Conservation (phyloP, 2,797 vertebrate genomes). For the Acrocephalus scirpaceus region DNA sequence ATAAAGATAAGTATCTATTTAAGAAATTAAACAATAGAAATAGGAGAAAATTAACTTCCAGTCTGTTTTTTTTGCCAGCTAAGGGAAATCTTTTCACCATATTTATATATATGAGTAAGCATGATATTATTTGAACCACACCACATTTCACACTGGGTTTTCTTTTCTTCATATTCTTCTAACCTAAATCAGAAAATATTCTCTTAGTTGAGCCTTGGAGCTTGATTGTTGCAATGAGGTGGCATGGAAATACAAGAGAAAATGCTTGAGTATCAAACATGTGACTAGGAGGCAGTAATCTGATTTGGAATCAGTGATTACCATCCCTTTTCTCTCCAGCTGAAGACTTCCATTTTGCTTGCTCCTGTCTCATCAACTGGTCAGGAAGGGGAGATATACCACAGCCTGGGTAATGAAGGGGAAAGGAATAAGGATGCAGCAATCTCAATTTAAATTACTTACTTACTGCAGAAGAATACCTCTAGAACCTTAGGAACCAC, state of each 20-base stretch:
- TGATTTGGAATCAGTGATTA: not conserved
- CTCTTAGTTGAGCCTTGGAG: not conserved
- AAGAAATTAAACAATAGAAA: not conserved
- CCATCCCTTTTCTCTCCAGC: not conserved
- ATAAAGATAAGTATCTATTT: not conserved
- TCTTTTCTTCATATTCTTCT: not conserved
- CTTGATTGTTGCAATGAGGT: not conserved
- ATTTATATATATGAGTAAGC: not conserved
- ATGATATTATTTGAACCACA: not conserved
- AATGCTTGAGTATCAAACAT: rapidly evolving
- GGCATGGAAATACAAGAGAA: not conserved
- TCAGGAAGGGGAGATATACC: not conserved
- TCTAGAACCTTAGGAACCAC: not conserved
- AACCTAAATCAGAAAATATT: not conserved
- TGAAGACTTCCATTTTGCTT: not conserved
- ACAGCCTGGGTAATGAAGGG: not conserved
- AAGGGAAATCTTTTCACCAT: not conserved
- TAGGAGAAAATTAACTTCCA: not conserved
- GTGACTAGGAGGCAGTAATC: not conserved
- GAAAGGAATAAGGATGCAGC: not conserved
- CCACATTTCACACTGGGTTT: not conserved
- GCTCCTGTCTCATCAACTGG: not conserved
- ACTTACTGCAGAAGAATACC: not conserved
- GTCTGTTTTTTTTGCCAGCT: not conserved
- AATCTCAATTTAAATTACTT: not conserved